Base-by-base conservation (phyloP, 2,888 invertebrate genomes). In the Orthosia gothica region DNA sequence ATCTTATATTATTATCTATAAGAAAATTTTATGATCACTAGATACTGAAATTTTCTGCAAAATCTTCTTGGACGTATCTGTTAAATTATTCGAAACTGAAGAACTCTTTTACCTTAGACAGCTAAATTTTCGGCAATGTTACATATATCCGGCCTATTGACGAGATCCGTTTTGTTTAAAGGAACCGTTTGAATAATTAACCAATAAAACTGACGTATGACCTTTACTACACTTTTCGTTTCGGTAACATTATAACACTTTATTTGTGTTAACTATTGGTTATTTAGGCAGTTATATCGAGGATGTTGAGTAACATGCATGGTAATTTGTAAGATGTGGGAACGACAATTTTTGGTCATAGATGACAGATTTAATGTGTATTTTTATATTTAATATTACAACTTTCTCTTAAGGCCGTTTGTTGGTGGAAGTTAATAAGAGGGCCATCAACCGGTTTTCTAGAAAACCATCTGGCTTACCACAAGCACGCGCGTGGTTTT, bases 401-500 rank as follows among this genome's bases (percentile, higher is more conserved):
- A 81, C 74, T 74, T 80, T 80, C 81, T 63, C 57, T 68, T 23
- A n/a, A 20, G 3, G 15, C 12, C 0, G 23, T 65, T 26, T 16
- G 20, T 1, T 1, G n/a, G 20, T 50, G 26, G 49, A 69, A 26
- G 49, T 69, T 40, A 61, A 55, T 55, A 18, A 15, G 20, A 50
- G 12, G 13, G 7, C 13, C 70, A 76, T 32, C 49, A 62, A 32
- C 23, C 16, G 12, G 70, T n/a, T 78, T 62, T 70, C 45, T 70
- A 50, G 32, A 32, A 78, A 78, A 78, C n/a, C 32, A 59, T 77
- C 18, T 49, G 47, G 57, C 18, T 54, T 18, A 75, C 75, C 79
- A 45, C 78, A 78, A 18, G 16, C 54, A 20, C 61, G 61, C 61
- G 75, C 7, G 54, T n/a, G 40, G 45, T 61, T 75, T 61, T 54